Percentiles rank a stretch among this genome's conserved stretches.
Evolutionary conservation across 2,113 vertebrate species (phyloP).

Genomic region (Eulemur rufifrons): DNA sequence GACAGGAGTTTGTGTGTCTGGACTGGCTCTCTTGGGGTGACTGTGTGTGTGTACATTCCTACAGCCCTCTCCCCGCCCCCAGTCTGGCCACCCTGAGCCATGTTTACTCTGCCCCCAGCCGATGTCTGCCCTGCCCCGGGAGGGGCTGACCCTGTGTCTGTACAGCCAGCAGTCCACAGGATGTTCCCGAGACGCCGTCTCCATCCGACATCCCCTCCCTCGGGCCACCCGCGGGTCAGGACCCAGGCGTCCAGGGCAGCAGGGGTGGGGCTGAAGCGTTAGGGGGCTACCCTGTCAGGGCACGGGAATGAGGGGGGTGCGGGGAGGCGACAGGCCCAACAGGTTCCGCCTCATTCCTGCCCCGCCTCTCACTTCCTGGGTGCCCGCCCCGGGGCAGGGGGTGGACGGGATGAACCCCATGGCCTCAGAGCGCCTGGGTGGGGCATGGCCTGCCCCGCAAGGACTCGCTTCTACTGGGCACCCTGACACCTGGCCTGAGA

Average conservation of each 20-base stretch:
- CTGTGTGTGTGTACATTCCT: conserved; percentile 44
- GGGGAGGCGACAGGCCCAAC: conserved; percentile 70
- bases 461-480: neutral
- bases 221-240: conserved; percentile 66
- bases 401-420: conserved; percentile 64
- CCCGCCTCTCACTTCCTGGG: conserved; percentile 81
- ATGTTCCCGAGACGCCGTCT: conserved; percentile 78
- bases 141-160: conserved; percentile 71
- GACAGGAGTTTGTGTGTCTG: conserved; percentile 43
- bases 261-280: conserved; percentile 46
- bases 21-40: conserved; percentile 55
- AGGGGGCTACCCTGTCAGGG: conserved; percentile 60
- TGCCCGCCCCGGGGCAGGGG: conserved; percentile 66
- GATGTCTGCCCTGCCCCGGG: conserved; percentile 66
- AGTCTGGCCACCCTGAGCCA: conserved; percentile 59
- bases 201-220: conserved; percentile 62
- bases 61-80: conserved; percentile 13
- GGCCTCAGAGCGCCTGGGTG: conserved; percentile 68
- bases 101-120: conserved; percentile 76
- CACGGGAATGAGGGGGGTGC: conserved; percentile 75
- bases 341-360: conserved; percentile 81
- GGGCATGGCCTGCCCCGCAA: neutral
- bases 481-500: neutral
- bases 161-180: conserved; percentile 76
- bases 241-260: conserved; percentile 70